Conservation (phyloP, 2,888 invertebrate genomes). For the Smittia sp. region DNA sequence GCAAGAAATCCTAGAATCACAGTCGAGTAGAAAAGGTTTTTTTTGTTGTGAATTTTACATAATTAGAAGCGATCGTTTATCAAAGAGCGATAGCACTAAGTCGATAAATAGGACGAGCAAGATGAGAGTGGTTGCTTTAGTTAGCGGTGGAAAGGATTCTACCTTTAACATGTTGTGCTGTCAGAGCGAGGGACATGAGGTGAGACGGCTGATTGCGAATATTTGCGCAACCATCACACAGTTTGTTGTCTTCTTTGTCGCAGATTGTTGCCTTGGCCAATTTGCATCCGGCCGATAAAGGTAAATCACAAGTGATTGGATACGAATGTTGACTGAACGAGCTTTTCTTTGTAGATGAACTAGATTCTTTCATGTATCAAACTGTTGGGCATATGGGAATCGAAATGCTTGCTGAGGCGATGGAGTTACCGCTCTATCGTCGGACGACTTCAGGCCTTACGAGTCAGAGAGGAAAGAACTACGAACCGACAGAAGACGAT, state of each 20-base stretch:
- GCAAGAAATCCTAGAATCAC: background rate
- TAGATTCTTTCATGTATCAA: conserved; percentile 99
- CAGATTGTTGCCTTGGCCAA: conserved; percentile 91
- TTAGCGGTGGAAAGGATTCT: conserved; percentile 99
- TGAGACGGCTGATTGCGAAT: background rate
- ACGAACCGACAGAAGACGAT: conserved; percentile 78
- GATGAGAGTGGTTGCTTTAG: conserved; percentile 84
- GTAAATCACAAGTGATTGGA: conserved; percentile 52
- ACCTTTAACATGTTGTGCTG: conserved; percentile 99
- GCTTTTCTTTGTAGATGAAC: conserved; percentile 65
- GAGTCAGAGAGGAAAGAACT: conserved; percentile 73
- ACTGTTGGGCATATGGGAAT: conserved; percentile 97
- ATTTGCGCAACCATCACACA: background rate
- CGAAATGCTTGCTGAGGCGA: conserved; percentile 86
- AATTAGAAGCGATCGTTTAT: conserved; percentile 24
- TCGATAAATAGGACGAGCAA: conserved; percentile 47
- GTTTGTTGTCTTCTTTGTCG: conserved; percentile 44
- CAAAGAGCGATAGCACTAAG: conserved; percentile 32
- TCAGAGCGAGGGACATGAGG: conserved; percentile 83
- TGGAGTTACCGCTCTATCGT: conserved; percentile 87
- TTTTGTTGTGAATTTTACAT: conserved; percentile 35
- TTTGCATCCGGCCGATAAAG: conserved; percentile 80
- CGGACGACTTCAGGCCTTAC: conserved; percentile 81
- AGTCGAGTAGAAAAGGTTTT: conserved; percentile 20
- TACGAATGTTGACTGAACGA: background rate